Base-by-base conservation (phyloP, 2,888 invertebrate species). In the Allophyes oxyacanthae region DNA sequence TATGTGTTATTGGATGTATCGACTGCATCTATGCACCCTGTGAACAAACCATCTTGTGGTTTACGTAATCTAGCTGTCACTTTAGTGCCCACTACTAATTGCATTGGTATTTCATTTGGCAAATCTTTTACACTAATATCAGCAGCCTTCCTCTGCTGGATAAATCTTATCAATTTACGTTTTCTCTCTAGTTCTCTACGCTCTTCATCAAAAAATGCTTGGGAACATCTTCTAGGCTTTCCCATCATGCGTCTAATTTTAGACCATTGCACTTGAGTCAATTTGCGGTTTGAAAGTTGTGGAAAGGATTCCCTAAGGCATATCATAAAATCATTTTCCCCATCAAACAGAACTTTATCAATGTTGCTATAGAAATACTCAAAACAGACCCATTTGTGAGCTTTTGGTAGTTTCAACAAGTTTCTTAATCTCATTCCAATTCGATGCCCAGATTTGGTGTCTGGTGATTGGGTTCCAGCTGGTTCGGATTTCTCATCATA, bases 321-420 rank as follows among this genome's bases (percentile, higher is more conserved):
- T 68, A 98, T 97, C 90, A 97, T 97, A 85, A 99, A 99, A 92
- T 99, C 99, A 92, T 99, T 99, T 83, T 99, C 99, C 33, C 98
- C 98, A 72, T 97, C 96, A 91, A 99, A 99, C 33, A 99, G 93
- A 32, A 98, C 97, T 84, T 97, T 97, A 85, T 99, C 99, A 77
- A 99, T 97, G 82, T 99, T 99, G 75, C 99, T 99, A 90, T 99
- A 99, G 91, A 99, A 99, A 97, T 99, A 99, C 89, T 99, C 99
- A 90, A 98, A 99, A 88, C 99, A 99, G 7, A 99, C 99, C 99
- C 99, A 99, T 91, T 98, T 99, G 86, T 99, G 99, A 4, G 99
- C 99, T 94, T 99, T 99, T 0, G 99, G 99, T 67, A 99, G 92
- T 91, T 99, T 99, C 4, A 99, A 94, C 28, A 99, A 95, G 92